These are phyloP conservation scores for Halictus rubicundus DNA, from an alignment of 1,140 invertebrate species.

Conservation along the genomic window DNA sequence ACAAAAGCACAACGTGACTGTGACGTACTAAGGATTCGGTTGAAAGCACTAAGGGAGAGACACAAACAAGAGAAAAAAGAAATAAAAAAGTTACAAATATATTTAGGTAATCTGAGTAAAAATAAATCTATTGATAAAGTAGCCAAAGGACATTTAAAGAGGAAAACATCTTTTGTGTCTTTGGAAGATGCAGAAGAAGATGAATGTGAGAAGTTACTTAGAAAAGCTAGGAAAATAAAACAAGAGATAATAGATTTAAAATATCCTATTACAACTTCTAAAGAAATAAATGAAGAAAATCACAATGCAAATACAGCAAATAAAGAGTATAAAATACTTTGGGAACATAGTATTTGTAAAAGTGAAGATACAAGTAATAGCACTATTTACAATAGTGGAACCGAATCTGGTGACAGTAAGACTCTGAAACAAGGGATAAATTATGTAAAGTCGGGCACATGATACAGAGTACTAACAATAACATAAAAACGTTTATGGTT, in stretches of 20 bases:
- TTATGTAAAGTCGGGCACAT: neutral
- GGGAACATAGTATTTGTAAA: neutral
- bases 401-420: neutral
- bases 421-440: neutral
- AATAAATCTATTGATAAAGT: neutral
- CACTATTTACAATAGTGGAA: slow-evolving; percentile 14
- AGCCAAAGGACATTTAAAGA: neutral
- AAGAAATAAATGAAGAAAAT: slow-evolving; percentile 1
- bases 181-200: slow-evolving; percentile 33
- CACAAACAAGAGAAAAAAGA: slow-evolving; percentile 51
- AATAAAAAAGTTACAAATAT: slow-evolving; percentile 38
- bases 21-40: slow-evolving; percentile 39
- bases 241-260: slow-evolving; percentile 9
- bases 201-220: slow-evolving; percentile 50
- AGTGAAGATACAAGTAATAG: slow-evolving; percentile 23
- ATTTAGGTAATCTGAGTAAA: slow-evolving; percentile 11
- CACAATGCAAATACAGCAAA: slow-evolving; percentile 17
- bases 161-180: neutral
- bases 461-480: neutral
- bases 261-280: neutral
- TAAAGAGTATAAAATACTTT: neutral
- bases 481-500: neutral
- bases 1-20: slow-evolving; percentile 50
- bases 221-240: slow-evolving; percentile 51
- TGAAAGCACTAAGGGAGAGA: slow-evolving; percentile 35